Evolutionary conservation across 2,797 vertebrate species (phyloP).

Genomic region (Hypotaenidia okinawae): DNA sequence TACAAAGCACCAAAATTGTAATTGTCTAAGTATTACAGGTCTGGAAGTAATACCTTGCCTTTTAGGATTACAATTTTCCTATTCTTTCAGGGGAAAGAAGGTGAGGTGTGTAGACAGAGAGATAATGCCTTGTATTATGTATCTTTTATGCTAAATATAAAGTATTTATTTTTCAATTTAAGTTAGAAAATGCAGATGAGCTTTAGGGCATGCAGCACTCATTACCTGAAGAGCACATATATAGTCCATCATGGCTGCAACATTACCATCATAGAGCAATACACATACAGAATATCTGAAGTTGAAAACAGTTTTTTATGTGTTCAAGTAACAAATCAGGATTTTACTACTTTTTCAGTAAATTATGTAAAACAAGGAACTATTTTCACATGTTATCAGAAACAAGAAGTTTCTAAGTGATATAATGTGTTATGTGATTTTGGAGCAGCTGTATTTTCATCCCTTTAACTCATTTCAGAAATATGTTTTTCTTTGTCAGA

Average conservation of each 20-base stretch:
- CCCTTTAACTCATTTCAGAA: neutral
- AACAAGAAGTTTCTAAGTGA: neutral
- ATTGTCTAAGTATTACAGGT: neutral
- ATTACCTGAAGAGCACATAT: neutral
- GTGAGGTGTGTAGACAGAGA: neutral
- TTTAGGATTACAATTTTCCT: neutral
- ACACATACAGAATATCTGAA: neutral
- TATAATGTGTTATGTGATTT: neutral
- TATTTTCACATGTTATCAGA: neutral
- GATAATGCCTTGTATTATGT: neutral
- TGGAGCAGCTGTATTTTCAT: neutral
- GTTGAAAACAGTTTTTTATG: neutral
- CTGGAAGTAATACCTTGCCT: neutral
- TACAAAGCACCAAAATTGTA: neutral
- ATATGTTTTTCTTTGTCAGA: neutral
- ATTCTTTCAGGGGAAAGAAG: neutral
- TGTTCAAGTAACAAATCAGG: neutral
- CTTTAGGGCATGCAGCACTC: neutral
- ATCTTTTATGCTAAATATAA: neutral
- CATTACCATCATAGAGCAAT: neutral
- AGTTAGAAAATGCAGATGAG: neutral
- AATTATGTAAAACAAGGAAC: neutral
- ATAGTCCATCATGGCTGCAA: neutral
- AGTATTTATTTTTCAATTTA: neutral
- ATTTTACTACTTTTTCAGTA: neutral